phyloP scores from a whole-genome alignment of 2,797 vertebrate species.

The Rhinophrynus dorsalis region DNA sequence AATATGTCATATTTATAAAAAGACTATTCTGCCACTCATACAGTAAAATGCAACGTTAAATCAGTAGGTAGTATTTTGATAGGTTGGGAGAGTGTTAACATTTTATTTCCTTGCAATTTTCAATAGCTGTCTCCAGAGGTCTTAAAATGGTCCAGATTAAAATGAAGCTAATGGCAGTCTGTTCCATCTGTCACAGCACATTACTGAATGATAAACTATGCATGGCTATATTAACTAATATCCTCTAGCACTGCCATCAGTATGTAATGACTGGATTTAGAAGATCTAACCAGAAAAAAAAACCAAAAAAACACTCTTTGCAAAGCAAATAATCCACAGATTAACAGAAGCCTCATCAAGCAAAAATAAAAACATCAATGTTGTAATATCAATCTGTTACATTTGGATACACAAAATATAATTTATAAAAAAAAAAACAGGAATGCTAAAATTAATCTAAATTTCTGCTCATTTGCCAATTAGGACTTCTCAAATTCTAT shows the following conservation, averaged over 20 bases:
- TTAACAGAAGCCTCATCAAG: background rate
- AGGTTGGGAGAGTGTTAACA: conserved; percentile 13
- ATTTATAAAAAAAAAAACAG: no score
- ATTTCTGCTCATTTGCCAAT: background rate
- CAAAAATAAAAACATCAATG: conserved; percentile 3
- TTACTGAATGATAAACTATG: conserved; percentile 5
- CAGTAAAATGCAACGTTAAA: no score
- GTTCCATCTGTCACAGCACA: conserved; percentile 43
- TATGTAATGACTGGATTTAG: background rate
- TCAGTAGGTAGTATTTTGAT: no score
- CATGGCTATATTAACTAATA: conserved; percentile 24
- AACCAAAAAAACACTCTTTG: no score
- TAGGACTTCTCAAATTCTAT: no score
- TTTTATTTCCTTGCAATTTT: conserved; percentile 45
- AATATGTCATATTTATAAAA: no score
- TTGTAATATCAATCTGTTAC: background rate
- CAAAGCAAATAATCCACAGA: conserved; percentile 20
- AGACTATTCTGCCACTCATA: no score
- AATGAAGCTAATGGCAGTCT: conserved; percentile 36
- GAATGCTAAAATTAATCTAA: background rate
- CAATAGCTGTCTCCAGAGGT: conserved; percentile 49
- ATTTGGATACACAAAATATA: background rate
- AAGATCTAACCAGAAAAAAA: conserved; percentile 14
- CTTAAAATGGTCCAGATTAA: conserved; percentile 23
- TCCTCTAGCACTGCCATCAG: conserved; percentile 27